Percentiles rank a stretch among this genome's conserved stretches.
Conservation (phyloP, 2,888 invertebrate species). For the Entomobrya multifasciata region DNA sequence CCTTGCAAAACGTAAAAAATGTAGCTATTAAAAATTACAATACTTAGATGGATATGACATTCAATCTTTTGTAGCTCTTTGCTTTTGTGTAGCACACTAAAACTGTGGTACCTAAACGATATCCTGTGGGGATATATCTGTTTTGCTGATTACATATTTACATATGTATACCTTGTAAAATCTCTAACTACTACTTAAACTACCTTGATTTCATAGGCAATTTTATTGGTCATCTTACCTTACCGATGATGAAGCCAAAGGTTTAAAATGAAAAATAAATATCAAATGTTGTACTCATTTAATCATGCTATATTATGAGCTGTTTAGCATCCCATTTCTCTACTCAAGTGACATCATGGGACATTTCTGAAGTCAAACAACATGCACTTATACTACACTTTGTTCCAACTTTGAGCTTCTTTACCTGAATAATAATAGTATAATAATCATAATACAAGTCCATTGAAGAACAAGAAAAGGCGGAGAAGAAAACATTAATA, state of each 20-base stretch:
- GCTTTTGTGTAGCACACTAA: background rate
- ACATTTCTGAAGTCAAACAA: slow-evolving; percentile 58
- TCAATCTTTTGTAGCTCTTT: background rate
- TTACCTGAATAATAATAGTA: background rate
- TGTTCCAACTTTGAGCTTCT: slow-evolving; percentile 16
- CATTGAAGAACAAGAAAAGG: slow-evolving; percentile 25
- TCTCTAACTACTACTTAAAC: background rate
- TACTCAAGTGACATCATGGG: slow-evolving; percentile 69
- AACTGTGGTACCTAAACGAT: slow-evolving; percentile 11
- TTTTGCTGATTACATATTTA: background rate
- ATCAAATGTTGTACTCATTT: slow-evolving; percentile 58
- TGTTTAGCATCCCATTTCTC: slow-evolving; percentile 57
- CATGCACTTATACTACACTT: slow-evolving; percentile 52
- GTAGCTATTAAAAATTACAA: slow-evolving; percentile 5
- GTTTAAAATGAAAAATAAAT: slow-evolving; percentile 62
- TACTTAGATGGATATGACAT: background rate
- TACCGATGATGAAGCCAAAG: slow-evolving; percentile 5
- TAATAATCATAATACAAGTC: slow-evolving; percentile 10
- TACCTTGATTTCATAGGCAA: slow-evolving; percentile 24
- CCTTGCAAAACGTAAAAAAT: background rate
- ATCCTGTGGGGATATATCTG: slow-evolving; percentile 29
- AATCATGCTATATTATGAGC: slow-evolving; percentile 65
- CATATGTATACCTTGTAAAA: slow-evolving; percentile 30
- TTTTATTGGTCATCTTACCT: slow-evolving; percentile 36
- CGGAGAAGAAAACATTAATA: slow-evolving; percentile 36